These are phyloP conservation scores for Anser cygnoides DNA, from an alignment of 2,113 vertebrate genomes.

Conservation along the genomic window DNA sequence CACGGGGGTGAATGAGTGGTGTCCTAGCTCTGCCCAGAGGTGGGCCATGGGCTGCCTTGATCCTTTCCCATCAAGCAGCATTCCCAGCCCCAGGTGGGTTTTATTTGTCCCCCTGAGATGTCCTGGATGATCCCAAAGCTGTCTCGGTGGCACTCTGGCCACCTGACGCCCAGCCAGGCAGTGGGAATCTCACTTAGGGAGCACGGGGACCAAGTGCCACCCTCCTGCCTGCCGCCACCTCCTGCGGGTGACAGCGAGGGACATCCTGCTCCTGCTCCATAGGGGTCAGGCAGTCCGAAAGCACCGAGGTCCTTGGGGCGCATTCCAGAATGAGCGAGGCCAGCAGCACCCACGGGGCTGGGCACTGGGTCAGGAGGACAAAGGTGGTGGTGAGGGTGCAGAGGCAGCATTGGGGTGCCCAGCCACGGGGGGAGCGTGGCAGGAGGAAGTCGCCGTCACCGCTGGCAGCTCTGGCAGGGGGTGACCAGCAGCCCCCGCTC, in stretches of 20 bases:
- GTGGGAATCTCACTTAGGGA: fast-evolving
- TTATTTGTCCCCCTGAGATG: background rate
- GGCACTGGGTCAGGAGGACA: slow-evolving; percentile 4
- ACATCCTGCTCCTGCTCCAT: background rate
- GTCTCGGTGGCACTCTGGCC: fast-evolving
- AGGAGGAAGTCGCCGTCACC: background rate
- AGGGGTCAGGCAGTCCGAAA: background rate
- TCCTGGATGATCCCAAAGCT: background rate
- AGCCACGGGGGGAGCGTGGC: background rate
- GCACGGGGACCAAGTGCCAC: fast-evolving
- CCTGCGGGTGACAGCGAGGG: fast-evolving
- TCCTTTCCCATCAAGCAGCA: background rate
- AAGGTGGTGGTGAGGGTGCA: background rate
- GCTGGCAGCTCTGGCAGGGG: background rate
- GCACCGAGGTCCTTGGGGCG: background rate
- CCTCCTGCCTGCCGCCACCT: background rate
- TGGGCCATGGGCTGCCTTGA: background rate
- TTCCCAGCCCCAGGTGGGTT: background rate
- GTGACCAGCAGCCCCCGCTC: background rate
- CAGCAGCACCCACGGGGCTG: fast-evolving
- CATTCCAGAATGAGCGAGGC: background rate
- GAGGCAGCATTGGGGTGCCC: background rate
- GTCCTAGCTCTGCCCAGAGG: background rate
- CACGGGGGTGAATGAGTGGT: background rate
- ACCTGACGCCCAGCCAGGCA: background rate